Evolutionary conservation across 2,113 vertebrate species (phyloP).

Genomic region (Elanoides forficatus): DNA sequence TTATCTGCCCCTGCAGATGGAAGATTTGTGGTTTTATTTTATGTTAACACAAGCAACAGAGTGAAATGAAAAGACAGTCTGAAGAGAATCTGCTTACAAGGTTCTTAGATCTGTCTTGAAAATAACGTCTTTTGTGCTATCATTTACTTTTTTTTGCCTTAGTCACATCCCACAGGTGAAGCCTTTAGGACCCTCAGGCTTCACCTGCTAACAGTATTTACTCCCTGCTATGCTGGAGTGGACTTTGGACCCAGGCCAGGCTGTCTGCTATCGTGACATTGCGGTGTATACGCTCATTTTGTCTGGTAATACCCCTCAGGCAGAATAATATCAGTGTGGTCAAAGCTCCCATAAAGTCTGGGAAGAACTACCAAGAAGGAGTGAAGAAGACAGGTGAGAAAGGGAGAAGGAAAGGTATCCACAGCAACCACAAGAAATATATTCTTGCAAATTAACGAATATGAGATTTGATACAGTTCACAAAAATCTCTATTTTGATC

Average conservation of each 20-base stretch:
- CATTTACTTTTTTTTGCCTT: neutral
- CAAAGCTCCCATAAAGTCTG: neutral
- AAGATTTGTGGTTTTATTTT: neutral
- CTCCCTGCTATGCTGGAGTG: neutral
- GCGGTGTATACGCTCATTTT: neutral
- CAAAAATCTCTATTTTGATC: neutral
- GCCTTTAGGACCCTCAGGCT: neutral
- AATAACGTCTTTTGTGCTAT: neutral
- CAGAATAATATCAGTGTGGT: neutral
- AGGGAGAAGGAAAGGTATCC: neutral
- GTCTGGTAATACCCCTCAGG: neutral
- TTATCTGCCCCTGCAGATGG: neutral
- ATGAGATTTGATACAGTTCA: neutral
- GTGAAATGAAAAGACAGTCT: neutral
- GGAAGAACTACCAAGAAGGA: neutral
- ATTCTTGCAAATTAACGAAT: neutral
- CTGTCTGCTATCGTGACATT: fast-evolving
- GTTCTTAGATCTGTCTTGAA: neutral
- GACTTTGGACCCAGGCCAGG: neutral
- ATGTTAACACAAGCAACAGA: neutral
- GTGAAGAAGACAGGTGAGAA: neutral
- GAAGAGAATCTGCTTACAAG: neutral
- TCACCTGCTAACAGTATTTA: neutral
- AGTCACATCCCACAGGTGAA: neutral
- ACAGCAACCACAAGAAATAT: neutral